Evolutionary conservation across 2,888 invertebrate species (phyloP).

Genomic region (Lycocerus yunnanus): DNA sequence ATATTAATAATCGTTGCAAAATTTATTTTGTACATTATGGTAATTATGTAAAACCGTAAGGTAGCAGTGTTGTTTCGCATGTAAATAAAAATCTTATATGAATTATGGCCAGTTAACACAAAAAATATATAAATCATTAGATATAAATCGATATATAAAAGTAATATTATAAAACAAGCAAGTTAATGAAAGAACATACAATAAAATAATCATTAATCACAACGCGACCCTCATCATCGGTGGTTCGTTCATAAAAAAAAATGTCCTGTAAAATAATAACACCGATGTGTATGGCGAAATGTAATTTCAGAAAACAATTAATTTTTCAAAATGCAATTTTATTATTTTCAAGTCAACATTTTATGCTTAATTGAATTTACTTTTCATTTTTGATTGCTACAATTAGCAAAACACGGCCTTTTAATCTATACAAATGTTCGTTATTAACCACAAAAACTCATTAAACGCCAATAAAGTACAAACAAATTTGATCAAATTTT

Average conservation of each 20-base stretch:
- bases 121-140: neutral
- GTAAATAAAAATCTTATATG: neutral
- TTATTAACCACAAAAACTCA: neutral
- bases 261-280: neutral
- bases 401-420: neutral
- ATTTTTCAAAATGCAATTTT: neutral
- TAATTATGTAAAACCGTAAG: no score
- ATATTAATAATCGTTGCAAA: no score
- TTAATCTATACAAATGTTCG: neutral
- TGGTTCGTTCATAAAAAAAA: neutral
- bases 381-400: neutral
- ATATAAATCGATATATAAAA: neutral
- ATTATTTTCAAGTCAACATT: neutral
- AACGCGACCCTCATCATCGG: neutral
- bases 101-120: neutral
- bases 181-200: neutral
- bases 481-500: neutral
- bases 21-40: no score
- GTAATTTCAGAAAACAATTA: neutral
- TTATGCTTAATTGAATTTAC: neutral
- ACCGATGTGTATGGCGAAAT: neutral
- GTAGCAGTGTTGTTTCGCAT: no score
- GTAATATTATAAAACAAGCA: neutral
- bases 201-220: neutral
- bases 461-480: neutral